Base-by-base conservation (phyloP, 1,140 invertebrate genomes). In the Drosophila cardini region DNA sequence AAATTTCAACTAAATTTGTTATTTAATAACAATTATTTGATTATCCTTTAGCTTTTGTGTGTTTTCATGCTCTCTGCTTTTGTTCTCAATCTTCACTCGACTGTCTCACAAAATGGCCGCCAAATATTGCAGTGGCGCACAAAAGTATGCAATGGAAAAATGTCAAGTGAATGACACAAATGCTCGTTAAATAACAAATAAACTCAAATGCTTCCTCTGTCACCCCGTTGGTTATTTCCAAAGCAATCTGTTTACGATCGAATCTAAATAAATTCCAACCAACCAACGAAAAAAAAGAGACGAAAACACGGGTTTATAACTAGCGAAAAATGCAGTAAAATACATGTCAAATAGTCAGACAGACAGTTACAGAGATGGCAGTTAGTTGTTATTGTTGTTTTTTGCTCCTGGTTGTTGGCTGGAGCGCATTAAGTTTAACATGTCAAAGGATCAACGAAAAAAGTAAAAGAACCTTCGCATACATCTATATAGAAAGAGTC, bases 381-480 rank as follows among this genome's bases (percentile, higher is more conserved):
- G 15, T 38, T 6, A 55, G 60, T 50, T 26, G 32, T 50, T 61
- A 32, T 61, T 61, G 26, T 55, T 63, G 76, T 68, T 61, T 61
- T 30, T 55, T 63, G 76, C 76, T 40, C 26, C 61, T 40, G 61
- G 45, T 57, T 53, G 15, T 18, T 55, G 40, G 52, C 52, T 56
- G 34, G 61, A 67, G 69, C 83, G 84, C 84, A 84, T 89, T 87
- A 89, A 87, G 84, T 84, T 89, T 80, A 84, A 75, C 80, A 84
- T 89, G 84, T 89, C 84, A 89, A 89, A 89, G 85, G 84, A 89
- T 89, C 77, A 89, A 78, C 40, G 76, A 43, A 77, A 72, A 72
- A 78, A 52, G 48, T 50, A 63, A 46, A 46, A 36, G 56, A 42
- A 69, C 56, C 45, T 68, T 62, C 13, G 53, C 36, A 74, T 43